phyloP scores from a whole-genome alignment of 2,113 vertebrate species.

The Hyperopisus bebe region DNA sequence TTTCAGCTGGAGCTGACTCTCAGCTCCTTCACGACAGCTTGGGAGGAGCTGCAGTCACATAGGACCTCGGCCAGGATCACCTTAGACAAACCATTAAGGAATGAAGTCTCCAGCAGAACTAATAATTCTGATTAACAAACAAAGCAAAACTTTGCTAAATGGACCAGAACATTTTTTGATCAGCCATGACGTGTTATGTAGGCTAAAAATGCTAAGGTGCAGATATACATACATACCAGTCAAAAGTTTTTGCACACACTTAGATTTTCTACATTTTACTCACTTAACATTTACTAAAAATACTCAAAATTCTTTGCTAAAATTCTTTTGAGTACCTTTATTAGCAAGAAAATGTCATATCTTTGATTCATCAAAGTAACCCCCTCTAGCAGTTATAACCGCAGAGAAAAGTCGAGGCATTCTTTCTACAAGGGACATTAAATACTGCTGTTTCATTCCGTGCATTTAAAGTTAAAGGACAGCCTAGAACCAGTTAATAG shows the following conservation, averaged over 20 bases:
- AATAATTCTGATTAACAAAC: neutral
- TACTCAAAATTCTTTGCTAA: too few species aligned
- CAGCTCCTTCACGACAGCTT: conserved; percentile 88
- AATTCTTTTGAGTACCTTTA: too few species aligned
- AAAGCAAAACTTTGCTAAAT: neutral
- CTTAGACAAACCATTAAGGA: conserved; percentile 46
- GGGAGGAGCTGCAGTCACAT: conserved; percentile 80
- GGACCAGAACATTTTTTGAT: neutral
- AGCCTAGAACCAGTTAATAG: too few species aligned
- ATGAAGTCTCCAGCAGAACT: neutral
- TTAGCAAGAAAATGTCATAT: too few species aligned
- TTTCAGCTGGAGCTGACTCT: conserved; percentile 74
- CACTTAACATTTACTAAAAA: too few species aligned
- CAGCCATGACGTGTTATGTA: neutral
- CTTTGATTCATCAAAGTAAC: too few species aligned
- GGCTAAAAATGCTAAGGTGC: neutral
- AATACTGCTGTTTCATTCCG: too few species aligned
- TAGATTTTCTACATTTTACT: too few species aligned
- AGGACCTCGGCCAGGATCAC: conserved; percentile 85
- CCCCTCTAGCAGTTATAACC: too few species aligned
- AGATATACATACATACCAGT: neutral
- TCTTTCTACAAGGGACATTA: too few species aligned
- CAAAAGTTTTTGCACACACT: neutral
- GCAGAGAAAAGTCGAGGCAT: too few species aligned
- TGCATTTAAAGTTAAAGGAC: too few species aligned